Conservation (phyloP, 30 jellyfish, hydroid and myxozoan species). For the Catostylus mosaicus region DNA sequence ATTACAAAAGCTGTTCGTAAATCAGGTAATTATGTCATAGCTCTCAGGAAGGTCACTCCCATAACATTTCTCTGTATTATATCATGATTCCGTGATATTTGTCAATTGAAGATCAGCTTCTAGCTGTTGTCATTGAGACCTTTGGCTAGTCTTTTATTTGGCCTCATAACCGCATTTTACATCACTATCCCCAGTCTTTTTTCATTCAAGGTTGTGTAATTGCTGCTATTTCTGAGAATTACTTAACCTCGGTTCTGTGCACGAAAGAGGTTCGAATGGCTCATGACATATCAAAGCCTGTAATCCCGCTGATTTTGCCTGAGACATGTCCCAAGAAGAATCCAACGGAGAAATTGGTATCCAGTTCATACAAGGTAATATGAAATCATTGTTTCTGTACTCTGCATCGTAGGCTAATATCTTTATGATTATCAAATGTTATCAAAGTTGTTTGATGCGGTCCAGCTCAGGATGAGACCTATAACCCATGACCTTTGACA, state of each 20-base stretch:
- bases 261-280: slow-evolving; percentile 66
- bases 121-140: no score
- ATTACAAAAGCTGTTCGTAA: slow-evolving; percentile 52
- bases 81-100: no score
- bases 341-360: slow-evolving; percentile 44
- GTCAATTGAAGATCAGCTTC: no score
- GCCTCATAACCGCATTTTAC: neutral
- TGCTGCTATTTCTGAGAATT: slow-evolving; percentile 63
- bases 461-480: no score
- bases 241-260: slow-evolving; percentile 54
- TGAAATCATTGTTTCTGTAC: no score
- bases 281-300: slow-evolving; percentile 46
- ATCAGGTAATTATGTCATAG: slow-evolving; percentile 7
- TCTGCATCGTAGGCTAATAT: no score
- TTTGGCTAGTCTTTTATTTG: no score
- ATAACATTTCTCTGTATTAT: no score
- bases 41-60: no score
- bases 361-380: slow-evolving; percentile 46
- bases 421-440: no score
- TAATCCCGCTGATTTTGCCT: slow-evolving; percentile 46
- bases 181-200: neutral
- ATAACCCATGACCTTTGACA: no score
- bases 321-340: slow-evolving; percentile 58
- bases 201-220: slow-evolving; percentile 28
- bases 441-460: no score